Conservation (phyloP, 2,888 invertebrate species). For the Caenorhabditis auriculariae region DNA sequence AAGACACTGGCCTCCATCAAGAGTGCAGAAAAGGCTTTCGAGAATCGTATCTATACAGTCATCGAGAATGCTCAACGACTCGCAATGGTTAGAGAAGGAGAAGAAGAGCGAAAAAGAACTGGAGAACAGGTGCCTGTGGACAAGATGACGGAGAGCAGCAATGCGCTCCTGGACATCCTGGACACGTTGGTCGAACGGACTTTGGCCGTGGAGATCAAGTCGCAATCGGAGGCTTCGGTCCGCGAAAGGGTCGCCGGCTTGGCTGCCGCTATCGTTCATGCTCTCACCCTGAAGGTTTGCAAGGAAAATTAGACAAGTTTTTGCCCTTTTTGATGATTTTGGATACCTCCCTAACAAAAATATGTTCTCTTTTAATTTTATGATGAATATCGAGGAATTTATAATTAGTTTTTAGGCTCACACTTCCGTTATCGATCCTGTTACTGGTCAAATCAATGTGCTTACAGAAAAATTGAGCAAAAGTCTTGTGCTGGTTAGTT, state of each 20-base stretch:
- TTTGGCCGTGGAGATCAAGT: conserved; percentile 17
- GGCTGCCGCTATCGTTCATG: conserved; percentile 25
- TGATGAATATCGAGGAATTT: neutral
- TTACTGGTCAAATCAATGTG: conserved; percentile 22
- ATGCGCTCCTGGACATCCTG: conserved; percentile 33
- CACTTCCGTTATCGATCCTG: conserved; percentile 36
- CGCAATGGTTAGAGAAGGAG: conserved; percentile 26
- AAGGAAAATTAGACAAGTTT: too few species aligned
- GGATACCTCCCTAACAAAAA: neutral
- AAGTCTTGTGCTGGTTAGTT: conserved; percentile 27
- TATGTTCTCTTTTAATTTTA: neutral
- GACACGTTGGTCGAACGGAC: conserved; percentile 28
- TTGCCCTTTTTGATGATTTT: neutral
- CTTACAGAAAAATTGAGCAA: conserved; percentile 36
- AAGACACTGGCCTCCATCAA: conserved; percentile 17
- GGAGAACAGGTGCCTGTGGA: conserved; percentile 35
- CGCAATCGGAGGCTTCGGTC: conserved; percentile 12
- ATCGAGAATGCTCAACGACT: conserved; percentile 31
- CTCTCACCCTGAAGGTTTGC: conserved; percentile 26
- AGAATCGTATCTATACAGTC: conserved; percentile 26
- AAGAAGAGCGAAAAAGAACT: too few species aligned
- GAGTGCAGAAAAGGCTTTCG: conserved; percentile 26
- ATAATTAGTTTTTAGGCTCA: conserved; percentile 28
- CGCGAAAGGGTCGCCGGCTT: conserved; percentile 25
- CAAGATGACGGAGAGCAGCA: conserved; percentile 27